Evolutionary conservation across 2,797 vertebrate genomes (phyloP).

Genomic region (Natrix natrix): DNA sequence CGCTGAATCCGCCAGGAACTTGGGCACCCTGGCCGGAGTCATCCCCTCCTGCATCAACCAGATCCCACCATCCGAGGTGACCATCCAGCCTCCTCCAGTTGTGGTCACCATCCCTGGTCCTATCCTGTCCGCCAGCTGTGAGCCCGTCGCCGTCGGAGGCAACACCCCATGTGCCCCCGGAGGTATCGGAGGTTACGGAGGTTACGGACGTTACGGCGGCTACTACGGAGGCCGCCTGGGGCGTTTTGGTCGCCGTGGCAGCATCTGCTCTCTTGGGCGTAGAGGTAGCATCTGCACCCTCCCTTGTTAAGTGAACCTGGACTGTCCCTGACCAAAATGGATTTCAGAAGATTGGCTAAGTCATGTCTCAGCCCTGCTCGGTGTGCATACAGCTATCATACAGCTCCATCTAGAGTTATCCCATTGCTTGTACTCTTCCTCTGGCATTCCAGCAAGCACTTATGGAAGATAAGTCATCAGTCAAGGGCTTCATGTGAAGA

Average conservation of each 20-base stretch:
- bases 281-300: not conserved
- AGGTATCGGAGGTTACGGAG: fast-evolving
- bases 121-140: not conserved
- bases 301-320: not conserved
- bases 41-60: not conserved
- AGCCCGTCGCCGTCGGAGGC: fast-evolving
- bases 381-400: not conserved
- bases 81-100: fast-evolving
- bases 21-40: not conserved
- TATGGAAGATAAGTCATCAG: not conserved
- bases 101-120: not conserved
- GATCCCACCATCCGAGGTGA: fast-evolving
- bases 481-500: not conserved
- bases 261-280: not conserved
- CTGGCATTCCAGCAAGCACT: not conserved
- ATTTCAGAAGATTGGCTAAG: not conserved
- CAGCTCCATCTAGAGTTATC: not conserved
- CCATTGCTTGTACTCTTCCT: not conserved
- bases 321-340: not conserved
- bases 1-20: fast-evolving
- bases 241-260: not conserved
- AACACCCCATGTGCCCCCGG: not conserved
- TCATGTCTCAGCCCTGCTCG: not conserved
- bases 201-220: not conserved
- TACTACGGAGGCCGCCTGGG: not conserved